Evolutionary conservation across 2,113 vertebrate species (phyloP), one percentile per base, ranked within the genome.

Genomic region (Martes martes): DNA sequence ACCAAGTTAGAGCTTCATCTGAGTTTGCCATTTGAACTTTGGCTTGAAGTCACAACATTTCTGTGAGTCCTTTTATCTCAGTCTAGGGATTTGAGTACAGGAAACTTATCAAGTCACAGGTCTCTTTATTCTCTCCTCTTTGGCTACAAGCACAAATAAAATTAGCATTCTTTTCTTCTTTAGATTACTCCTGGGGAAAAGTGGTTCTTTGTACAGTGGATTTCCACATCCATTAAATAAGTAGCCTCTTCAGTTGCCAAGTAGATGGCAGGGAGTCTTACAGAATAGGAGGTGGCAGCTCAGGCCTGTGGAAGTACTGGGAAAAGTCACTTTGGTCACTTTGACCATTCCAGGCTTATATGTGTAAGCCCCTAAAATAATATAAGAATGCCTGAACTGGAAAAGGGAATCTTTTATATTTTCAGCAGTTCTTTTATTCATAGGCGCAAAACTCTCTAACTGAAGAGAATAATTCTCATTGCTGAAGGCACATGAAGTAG

Each of bases 11-110:
- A 93, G 82, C 79, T 39, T 61, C 42, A 31, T 85, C 94, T 81
- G 90, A 88, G 74, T 92, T 95, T 97, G 96, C 94, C 50, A 33
- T 97, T 95, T 83, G 97, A 94, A 94, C 95, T 95, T 93, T 93
- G 76, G 84, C 76, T 63, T n/a, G 94, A 82, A 91, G 81, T 94
- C 91, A 71, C 55, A 23, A 13, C 13, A 13, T 94, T 82, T 97
- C 85, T 57, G 85, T 69, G 95, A 63, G 96, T 95, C 31, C 36
- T 83, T 95, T 96, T 89, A 73, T 84, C 61, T 61, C 65, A 26
- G 63, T 36, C 18, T 67, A 78, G 52, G 16, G 28, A 42, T 79
- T 78, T 24, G 36, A 92, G 50, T 28, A 55, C 89, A 85, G 91
- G 94, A 93, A 71, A 94, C 57, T 65, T 90, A 85, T 1, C 69